These are phyloP conservation scores for Drosophila anceps DNA, from an alignment of 2,888 invertebrate species.

Conservation along the genomic window DNA sequence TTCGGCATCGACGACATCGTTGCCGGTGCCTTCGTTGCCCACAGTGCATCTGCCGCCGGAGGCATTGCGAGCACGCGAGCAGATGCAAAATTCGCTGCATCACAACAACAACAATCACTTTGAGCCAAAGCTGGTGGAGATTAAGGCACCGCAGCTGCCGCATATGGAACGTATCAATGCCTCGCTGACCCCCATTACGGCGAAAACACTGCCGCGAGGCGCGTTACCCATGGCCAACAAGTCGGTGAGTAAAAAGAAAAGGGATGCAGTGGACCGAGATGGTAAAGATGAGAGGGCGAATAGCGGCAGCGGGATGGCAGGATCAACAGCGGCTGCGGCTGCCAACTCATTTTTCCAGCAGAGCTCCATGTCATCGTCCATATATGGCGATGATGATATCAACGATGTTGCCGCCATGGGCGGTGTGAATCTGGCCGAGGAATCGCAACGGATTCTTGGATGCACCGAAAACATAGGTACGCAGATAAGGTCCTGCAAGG, in stretches of 20 bases:
- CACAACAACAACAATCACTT: slow-evolving; percentile 77
- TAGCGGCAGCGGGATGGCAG: slow-evolving; percentile 50
- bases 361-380: slow-evolving; percentile 86
- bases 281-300: slow-evolving; percentile 69
- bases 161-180: slow-evolving; percentile 70
- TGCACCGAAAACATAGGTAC: slow-evolving; percentile 95
- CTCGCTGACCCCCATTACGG: slow-evolving; percentile 67
- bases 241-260: slow-evolving; percentile 91
- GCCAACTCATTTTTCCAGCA: slow-evolving; percentile 86
- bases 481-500: slow-evolving; percentile 95
- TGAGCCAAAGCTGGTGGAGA: slow-evolving; percentile 72
- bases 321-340: slow-evolving; percentile 75
- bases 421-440: slow-evolving; percentile 98
- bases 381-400: slow-evolving; percentile 96
- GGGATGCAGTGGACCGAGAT: slow-evolving; percentile 88
- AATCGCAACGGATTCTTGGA: slow-evolving; percentile 96
- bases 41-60: slow-evolving; percentile 82
- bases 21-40: slow-evolving; percentile 83
- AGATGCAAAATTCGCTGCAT: slow-evolving; percentile 76
- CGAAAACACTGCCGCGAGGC: slow-evolving; percentile 79
- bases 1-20: slow-evolving; percentile 76
- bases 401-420: slow-evolving; percentile 99
- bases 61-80: slow-evolving; percentile 70
- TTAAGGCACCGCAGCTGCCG: slow-evolving; percentile 64
- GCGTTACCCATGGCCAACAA: slow-evolving; percentile 85